Percentiles rank a stretch among this genome's conserved stretches.
phyloP scores from a whole-genome alignment of 2,888 invertebrate genomes.

The Cataglyphis altisquamis region DNA sequence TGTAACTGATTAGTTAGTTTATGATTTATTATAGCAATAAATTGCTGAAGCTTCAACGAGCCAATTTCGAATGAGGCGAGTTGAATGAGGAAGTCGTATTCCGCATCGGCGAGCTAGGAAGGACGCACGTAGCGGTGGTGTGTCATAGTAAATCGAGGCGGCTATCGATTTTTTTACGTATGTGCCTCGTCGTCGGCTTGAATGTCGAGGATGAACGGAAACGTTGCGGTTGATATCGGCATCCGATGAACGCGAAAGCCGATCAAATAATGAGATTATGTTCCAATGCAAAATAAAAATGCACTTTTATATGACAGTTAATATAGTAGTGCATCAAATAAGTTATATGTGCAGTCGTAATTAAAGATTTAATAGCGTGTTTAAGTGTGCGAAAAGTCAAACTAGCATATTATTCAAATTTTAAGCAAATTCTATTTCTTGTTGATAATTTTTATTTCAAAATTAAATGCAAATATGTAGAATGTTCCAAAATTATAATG shows the following conservation, averaged over 20 bases:
- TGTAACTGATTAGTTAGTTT: neutral
- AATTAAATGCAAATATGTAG: neutral
- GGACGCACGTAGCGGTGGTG: conserved; percentile 44
- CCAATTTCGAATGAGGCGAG: neutral
- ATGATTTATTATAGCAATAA: neutral
- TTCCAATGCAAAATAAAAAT: conserved; percentile 20
- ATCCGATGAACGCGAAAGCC: conserved; percentile 31
- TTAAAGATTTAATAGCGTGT: neutral
- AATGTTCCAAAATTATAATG: neutral
- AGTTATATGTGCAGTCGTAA: neutral
- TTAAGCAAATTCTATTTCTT: neutral
- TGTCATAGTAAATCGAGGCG: conserved; percentile 50
- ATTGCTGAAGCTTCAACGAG: conserved; percentile 8
- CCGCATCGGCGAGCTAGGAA: conserved; percentile 30
- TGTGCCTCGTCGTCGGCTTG: conserved; percentile 41
- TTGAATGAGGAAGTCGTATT: conserved; percentile 40
- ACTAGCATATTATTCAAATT: neutral
- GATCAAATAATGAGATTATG: conserved; percentile 31
- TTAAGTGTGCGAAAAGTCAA: neutral
- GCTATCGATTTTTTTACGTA: conserved; percentile 53
- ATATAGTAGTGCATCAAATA: neutral
- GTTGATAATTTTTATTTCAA: neutral
- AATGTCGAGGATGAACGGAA: conserved; percentile 55
- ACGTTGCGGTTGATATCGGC: conserved; percentile 35
- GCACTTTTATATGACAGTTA: neutral